Base-by-base conservation (phyloP, 2,888 invertebrate species). In the Hedya salicella region DNA sequence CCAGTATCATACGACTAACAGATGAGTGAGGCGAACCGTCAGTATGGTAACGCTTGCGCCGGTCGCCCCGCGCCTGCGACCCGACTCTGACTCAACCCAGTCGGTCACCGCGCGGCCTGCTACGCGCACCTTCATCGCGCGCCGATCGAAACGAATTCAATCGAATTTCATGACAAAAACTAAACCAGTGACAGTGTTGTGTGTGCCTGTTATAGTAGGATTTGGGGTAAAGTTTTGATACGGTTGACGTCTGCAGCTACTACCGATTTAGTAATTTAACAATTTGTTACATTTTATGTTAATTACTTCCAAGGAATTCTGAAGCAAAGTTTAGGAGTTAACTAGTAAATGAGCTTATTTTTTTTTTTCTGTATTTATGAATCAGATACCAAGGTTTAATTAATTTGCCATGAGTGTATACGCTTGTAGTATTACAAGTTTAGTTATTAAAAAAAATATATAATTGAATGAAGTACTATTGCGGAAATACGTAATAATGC, bases 31-130 rank as follows among this genome's bases (percentile, higher is more conserved):
- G 73, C 72, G 50, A 49, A 48, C 62, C 69, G 64, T 70, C 61
- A 66, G 61, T 62, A 59, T 68, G 54, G 70, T 66, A 56, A 64
- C 54, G 67, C 49, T 62, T 50, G 54, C 52, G 53, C 40, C 69
- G 66, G 72, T 76, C 79, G 80, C 82, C 80, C 82, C 79, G 78
- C 78, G 81, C 78, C 70, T 70, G 61, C 68, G 75, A 74, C 70
- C 72, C 75, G 73, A 72, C 75, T 69, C 67, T 63, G 66, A 56
- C 56, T 46, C 32, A 42, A 32, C 62, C 78, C 87, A 91, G 90
- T 91, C 86, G 82, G 78, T 75, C 78, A 73, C 79, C 79, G 87
- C 83, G 87, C 89, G 89, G 86, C 79, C 81, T 77, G 81, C 78
- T 78, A 88, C 82, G 89, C 89, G 89, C 89, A 89, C 89, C 78